phyloP scores from a whole-genome alignment of 2,797 vertebrate species.

The Parotocinclus haroldoi region DNA sequence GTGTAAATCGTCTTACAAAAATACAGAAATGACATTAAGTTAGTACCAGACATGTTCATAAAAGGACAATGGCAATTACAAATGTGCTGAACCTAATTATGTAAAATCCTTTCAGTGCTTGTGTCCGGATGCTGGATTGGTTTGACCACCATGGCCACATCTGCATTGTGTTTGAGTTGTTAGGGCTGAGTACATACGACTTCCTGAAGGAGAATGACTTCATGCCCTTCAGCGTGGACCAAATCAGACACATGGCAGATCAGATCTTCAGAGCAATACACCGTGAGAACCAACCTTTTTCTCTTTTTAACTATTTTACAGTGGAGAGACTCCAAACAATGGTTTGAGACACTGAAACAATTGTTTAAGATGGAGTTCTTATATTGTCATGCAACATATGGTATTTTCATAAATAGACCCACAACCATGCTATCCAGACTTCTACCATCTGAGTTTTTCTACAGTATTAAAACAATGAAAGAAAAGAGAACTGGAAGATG shows the following conservation, averaged over 20 bases:
- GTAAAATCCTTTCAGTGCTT: slow-evolving; percentile 71
- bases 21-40: neutral
- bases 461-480: no score
- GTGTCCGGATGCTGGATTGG: slow-evolving; percentile 93
- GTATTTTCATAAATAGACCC: no score
- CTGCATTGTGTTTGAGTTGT: slow-evolving; percentile 92
- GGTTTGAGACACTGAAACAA: no score
- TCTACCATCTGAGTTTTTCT: no score
- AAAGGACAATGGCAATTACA: neutral
- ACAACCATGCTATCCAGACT: no score
- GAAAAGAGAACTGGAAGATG: no score
- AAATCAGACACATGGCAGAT: slow-evolving; percentile 91
- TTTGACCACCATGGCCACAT: slow-evolving; percentile 94
- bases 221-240: slow-evolving; percentile 87
- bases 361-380: no score
- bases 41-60: neutral
- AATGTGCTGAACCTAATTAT: neutral
- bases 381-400: no score
- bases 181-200: slow-evolving; percentile 95
- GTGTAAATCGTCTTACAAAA: neutral
- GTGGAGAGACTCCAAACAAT: no score
- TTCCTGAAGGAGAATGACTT: slow-evolving; percentile 97
- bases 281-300: slow-evolving; percentile 72
- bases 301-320: no score
- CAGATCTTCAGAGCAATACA: slow-evolving; percentile 87